These are phyloP conservation scores for Drosophila merina DNA, from an alignment of 2,888 invertebrate genomes.

Conservation along the genomic window DNA sequence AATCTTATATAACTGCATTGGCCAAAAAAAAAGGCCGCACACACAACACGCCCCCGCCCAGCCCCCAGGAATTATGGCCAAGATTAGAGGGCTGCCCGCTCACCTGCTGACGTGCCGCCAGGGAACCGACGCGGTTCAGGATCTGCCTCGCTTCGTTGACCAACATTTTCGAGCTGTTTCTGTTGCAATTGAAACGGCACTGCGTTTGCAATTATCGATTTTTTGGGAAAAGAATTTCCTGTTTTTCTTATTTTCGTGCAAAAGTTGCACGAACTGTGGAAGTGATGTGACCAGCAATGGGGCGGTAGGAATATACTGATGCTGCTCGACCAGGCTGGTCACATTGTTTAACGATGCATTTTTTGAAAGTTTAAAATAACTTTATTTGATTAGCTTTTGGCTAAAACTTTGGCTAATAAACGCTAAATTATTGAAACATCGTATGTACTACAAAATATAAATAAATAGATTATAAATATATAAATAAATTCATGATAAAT, in stretches of 20 bases:
- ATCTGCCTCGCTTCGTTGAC: slow-evolving; percentile 81
- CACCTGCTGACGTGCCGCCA: slow-evolving; percentile 82
- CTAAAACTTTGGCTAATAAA: background rate
- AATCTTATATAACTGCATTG: slow-evolving; percentile 63
- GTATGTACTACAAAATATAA: too few relatives aligned
- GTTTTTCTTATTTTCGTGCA: slow-evolving; percentile 37
- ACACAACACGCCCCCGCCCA: slow-evolving; percentile 19
- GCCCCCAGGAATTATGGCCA: slow-evolving; percentile 4
- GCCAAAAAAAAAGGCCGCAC: slow-evolving; percentile 21
- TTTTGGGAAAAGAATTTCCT: slow-evolving; percentile 26
- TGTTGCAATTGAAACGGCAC: slow-evolving; percentile 81
- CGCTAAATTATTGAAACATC: background rate
- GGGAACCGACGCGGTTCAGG: slow-evolving; percentile 76
- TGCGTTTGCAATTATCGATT: slow-evolving; percentile 80
- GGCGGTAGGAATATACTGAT: background rate
- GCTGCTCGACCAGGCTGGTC: background rate
- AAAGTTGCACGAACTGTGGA: slow-evolving; percentile 17
- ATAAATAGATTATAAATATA: too few relatives aligned
- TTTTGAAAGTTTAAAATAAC: background rate
- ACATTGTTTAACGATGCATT: background rate
- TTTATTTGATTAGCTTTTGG: background rate
- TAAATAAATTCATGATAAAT: too few relatives aligned
- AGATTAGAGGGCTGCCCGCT: slow-evolving; percentile 28
- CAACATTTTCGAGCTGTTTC: slow-evolving; percentile 68
- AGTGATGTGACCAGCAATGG: slow-evolving; percentile 3